Base-by-base conservation (phyloP, 1,140 invertebrate species). In the Neocloeon triangulifer region DNA sequence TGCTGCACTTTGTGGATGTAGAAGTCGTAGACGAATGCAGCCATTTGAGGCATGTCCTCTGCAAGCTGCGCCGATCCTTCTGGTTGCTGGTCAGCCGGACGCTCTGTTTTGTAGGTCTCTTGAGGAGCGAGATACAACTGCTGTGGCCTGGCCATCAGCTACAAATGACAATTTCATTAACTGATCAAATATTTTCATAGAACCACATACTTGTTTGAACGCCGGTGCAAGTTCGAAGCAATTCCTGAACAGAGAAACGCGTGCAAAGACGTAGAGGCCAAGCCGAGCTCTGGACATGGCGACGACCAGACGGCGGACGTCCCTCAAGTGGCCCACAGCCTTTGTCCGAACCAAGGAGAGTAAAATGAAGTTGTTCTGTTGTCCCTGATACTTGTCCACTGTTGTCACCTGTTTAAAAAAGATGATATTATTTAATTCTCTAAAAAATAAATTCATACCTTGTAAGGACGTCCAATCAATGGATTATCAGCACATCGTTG, bases 361-460 rank as follows among this genome's bases (percentile, higher is more conserved):
- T 4, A 99, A 58, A 32, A 99, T 92, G 45, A 89, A 95, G 55
- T 99, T 94, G 55, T 99, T 99, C 53, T 99, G 95, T 48, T 98
- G 94, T 36, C 95, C 95, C 51, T 99, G 95, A 51, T 94, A 99
- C 46, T 97, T 96, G 52, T 99, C 95, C 8, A 99, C 95, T 5
- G 95, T 99, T 1, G 79, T 79, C 17, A 76, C 60, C 65, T 69
- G 37, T n/a, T n/a, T n/a, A n/a, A n/a, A n/a, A n/a, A n/a, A n/a
- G n/a, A n/a, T n/a, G n/a, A n/a, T n/a, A n/a, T n/a, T n/a, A n/a
- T n/a, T n/a, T n/a, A n/a, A n/a, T n/a, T n/a, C n/a, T n/a, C n/a
- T n/a, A n/a, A n/a, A n/a, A n/a, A n/a, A n/a, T n/a, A n/a, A n/a
- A n/a, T n/a, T n/a, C 39, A 40, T 50, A 91, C 82, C 62, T 96